phyloP scores from a whole-genome alignment of 2,888 invertebrate species.

The Lapara coniferarum region DNA sequence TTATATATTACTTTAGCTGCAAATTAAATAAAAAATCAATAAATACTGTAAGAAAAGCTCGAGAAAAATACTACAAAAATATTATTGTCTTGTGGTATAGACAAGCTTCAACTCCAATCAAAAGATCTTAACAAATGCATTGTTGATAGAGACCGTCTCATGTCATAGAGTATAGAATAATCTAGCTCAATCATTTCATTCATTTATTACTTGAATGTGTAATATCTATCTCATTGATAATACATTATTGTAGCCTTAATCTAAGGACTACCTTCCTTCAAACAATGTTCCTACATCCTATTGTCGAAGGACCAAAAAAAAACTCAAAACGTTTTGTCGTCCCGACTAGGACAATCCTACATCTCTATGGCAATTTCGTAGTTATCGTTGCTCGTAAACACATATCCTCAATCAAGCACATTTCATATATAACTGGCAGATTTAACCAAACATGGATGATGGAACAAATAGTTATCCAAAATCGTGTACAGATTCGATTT shows the following conservation, averaged over 20 bases:
- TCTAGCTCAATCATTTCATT: not conserved
- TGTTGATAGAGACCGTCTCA: not conserved
- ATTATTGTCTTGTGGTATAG: not conserved
- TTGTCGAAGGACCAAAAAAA: too few species aligned
- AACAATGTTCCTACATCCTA: too few species aligned
- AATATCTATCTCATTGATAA: too few species aligned
- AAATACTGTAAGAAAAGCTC: not conserved
- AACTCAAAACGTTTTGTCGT: too few species aligned
- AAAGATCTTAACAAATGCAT: too few species aligned
- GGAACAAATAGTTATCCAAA: slow-evolving; percentile 64
- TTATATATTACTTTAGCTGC: too few species aligned
- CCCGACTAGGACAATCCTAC: not conserved
- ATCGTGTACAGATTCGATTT: slow-evolving; percentile 64
- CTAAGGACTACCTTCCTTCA: too few species aligned
- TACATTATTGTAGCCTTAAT: too few species aligned
- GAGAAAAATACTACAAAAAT: not conserved
- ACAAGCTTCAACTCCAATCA: not conserved
- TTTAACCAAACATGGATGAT: slow-evolving; percentile 66
- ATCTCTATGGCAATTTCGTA: too few species aligned
- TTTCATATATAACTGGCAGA: slow-evolving; percentile 71
- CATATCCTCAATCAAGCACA: not conserved
- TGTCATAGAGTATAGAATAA: not conserved
- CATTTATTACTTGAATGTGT: too few species aligned
- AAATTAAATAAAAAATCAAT: not conserved
- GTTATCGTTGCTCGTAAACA: slow-evolving; percentile 23